Base-by-base conservation (phyloP, 2,888 invertebrate genomes). In the Mythimna loreyi region DNA sequence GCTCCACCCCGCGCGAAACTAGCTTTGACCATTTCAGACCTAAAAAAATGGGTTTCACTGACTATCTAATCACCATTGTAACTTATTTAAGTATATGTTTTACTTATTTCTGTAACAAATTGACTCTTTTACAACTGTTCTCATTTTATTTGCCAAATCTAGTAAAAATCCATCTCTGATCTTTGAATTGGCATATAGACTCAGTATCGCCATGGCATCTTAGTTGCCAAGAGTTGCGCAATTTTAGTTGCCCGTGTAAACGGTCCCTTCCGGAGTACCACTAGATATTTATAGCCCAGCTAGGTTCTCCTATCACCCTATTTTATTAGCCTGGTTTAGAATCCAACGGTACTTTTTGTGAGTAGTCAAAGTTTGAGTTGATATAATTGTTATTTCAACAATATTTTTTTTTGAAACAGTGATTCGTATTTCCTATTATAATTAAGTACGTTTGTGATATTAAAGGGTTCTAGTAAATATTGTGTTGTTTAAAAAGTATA, bases 231-330 rank as follows among this genome's bases (percentile, higher is more conserved):
- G 5, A 6, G 50, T 43, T 16, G 70, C 23, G 23, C n/a, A 70
- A 57, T 47, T 47, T 49, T 47, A 19, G 55, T 75, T 33, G 25
- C 25, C 49, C 43, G 75, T 56, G 7, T 66, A 43, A 56, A 11
- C 13, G 1, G 16, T 33, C 21, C 75, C 56, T 56, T 55, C 8
- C 21, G 23, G 56, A 69, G 76, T 59, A 72, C 55, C 60, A 67
- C 63, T 62, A 56, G 65, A 67, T 75, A 79, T 70, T 82, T 81
- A 75, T 79, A 65, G 72, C 59, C 53, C 36, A 65, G 47, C 60
- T 67, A 58, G 69, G 56, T 43, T 65, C 47, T 33, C 66, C 66
- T 65, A 47, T 55, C 36, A 67, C 66, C 45, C 58, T 67, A 69
- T 59, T 70, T 65, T 66, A 47, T 70, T 71, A 33, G 55, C 50